Evolutionary conservation across 2,113 vertebrate species (phyloP), one percentile per base, ranked within the genome.

Genomic region (Pyxicephalus adspersus): DNA sequence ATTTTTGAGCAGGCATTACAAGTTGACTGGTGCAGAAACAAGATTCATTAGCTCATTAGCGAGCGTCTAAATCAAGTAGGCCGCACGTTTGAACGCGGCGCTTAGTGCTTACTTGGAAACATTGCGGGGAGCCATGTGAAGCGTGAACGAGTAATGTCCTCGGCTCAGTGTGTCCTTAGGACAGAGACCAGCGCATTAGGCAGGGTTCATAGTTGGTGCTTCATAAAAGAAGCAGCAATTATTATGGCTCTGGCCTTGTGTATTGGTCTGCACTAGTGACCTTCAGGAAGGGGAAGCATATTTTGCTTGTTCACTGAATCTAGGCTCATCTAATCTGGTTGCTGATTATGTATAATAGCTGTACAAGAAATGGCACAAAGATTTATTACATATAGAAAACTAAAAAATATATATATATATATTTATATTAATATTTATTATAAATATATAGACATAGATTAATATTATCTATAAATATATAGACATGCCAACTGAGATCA

Each of bases 211-310:
- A 28, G 75, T 38, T 45, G 71, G 25, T 34, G 38, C 45, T 52
- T 52, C 64, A 60, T 74, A 50, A 76, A 64, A 26, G 23, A 76
- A 61, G 17, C 73, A 26, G 60, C 45, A 63, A 76, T 76, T 76
- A 61, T 58, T 58, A 76, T 25, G 0, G 25, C 45, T 64, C 26
- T 51, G 34, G 75, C 64, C 77, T 81, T 77, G 83, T 77, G 72
- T 80, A 75, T 75, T 64, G 70, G 55, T 63, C 81, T 76, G 80
- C 65, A 76, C 83, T 66, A 68, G 57, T 80, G 77, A 85, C 64
- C 82, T 77, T 64, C 72, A 78, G 68, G 52, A 31, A 11, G 26
- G 54, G 5, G 19, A 17, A 58, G 54, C 31, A 60, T 60, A 45
- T 28, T 18, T 16, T 25, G 22, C 9, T 13, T 17, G 26, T 52